Percentiles rank a stretch among this genome's conserved stretches.
phyloP scores from a whole-genome alignment of 2,888 invertebrate species.

The Piscicola geometra region DNA sequence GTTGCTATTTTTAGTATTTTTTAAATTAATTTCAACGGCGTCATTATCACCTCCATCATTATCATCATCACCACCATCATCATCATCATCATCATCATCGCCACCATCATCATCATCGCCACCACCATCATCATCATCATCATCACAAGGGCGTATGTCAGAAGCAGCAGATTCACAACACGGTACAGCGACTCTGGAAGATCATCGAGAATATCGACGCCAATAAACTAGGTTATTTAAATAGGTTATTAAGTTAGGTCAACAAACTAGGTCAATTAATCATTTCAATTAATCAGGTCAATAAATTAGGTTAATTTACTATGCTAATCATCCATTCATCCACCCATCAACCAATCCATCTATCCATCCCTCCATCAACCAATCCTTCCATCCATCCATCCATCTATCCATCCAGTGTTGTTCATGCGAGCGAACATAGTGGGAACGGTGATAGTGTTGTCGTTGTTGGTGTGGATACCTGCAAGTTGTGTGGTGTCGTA shows the following conservation, averaged over 20 bases:
- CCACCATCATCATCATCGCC: not conserved
- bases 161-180: conserved; percentile 66
- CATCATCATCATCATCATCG: not conserved
- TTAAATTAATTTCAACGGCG: not conserved
- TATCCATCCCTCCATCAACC: not conserved
- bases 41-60: not conserved
- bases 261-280: too few species aligned
- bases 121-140: not conserved
- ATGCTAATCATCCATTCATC: too few species aligned
- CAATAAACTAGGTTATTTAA: conserved; percentile 37
- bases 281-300: too few species aligned
- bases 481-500: conserved; percentile 73
- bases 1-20: not conserved
- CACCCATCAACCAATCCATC: too few species aligned
- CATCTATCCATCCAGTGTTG: conserved; percentile 46
- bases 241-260: too few species aligned
- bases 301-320: too few species aligned
- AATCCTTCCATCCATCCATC: not conserved
- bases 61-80: not conserved
- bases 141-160: conserved; percentile 78
- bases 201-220: conserved; percentile 80
- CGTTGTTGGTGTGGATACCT: conserved; percentile 90
- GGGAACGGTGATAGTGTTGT: conserved; percentile 81
- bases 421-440: conserved; percentile 61
- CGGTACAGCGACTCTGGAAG: conserved; percentile 82